Base-by-base conservation (phyloP, 2,113 vertebrate species). In the Solea senegalensis region DNA sequence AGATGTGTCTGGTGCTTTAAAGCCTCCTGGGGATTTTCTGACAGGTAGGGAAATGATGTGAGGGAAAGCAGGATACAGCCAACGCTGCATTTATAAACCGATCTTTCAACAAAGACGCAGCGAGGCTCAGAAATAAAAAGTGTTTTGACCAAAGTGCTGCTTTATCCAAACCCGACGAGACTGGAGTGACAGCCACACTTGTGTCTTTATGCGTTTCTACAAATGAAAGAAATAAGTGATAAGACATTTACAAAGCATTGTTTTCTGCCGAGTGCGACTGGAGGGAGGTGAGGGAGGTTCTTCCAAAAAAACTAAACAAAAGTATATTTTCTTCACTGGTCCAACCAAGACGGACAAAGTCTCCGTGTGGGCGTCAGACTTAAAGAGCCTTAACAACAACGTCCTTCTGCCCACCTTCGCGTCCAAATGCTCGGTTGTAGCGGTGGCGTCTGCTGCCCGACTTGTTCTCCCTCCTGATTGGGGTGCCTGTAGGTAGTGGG, bases 391-490 rank as follows among this genome's bases (percentile, higher is more conserved):
- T 63, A 63, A 65, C 10, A 76, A 75, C 21, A 81, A 68, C 71
- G 84, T 81, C 88, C 51, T 80, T 71, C 82, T 88, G 92, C 96
- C 96, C 97, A 99, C 97, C 97, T 99, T 95, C 86, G 93, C 95
- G 78, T 95, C 95, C 91, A 95, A 90, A 89, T 95, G 93, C 85
- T 95, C 95, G 76, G 95, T 94, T 73, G 89, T 94, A 87, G 93
- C 86, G 91, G 91, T 92, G 92, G 83, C 66, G 80, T 97, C 96
- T 83, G 95, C 88, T 74, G 96, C 95, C 87, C 97, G 95, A 94
- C 94, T 96, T 85, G 96, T 96, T 92, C 94, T 95, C 91, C 96
- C 96, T 97, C 94, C 96, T 69, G 91, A 93, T 84, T 93, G 93
- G 84, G 94, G 82, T 72, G 79, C 90, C 90, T 95, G 97, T 86